phyloP scores from a whole-genome alignment of 2,888 invertebrate genomes.

The Chrysolina americana region DNA sequence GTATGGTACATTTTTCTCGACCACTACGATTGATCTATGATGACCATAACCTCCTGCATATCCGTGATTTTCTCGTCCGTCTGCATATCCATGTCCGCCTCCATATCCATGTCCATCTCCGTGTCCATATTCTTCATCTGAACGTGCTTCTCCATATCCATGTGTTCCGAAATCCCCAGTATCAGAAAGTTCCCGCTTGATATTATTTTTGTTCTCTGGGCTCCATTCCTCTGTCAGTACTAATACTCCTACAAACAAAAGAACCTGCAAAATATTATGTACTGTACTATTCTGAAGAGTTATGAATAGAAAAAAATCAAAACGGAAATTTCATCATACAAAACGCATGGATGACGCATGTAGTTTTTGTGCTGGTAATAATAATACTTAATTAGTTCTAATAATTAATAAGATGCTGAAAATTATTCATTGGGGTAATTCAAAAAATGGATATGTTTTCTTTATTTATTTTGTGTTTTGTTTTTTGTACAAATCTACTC shows the following conservation, averaged over 20 bases:
- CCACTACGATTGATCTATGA: slow-evolving; percentile 56
- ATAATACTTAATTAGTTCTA: too few relatives aligned
- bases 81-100: slow-evolving; percentile 16
- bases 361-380: too few relatives aligned
- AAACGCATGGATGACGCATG: too few relatives aligned
- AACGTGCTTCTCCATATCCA: neutral
- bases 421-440: too few relatives aligned
- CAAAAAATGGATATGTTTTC: too few relatives aligned
- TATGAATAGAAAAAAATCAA: too few relatives aligned
- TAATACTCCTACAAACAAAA: slow-evolving; percentile 28
- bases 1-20: slow-evolving; percentile 64
- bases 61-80: slow-evolving; percentile 38
- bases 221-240: slow-evolving; percentile 40
- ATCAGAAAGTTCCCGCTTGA: slow-evolving; percentile 53
- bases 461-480: too few relatives aligned
- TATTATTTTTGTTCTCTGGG: slow-evolving; percentile 50
- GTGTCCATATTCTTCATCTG: slow-evolving; percentile 24
- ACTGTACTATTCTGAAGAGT: neutral
- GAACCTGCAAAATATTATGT: slow-evolving; percentile 28
- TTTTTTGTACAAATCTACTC: too few relatives aligned
- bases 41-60: slow-evolving; percentile 12
- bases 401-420: too few relatives aligned
- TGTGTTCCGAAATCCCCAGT: slow-evolving; percentile 45
- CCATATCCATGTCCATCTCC: neutral
- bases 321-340: too few relatives aligned